phyloP scores from a whole-genome alignment of 1,140 invertebrate genomes.

The Rhyacophila brunnea region DNA sequence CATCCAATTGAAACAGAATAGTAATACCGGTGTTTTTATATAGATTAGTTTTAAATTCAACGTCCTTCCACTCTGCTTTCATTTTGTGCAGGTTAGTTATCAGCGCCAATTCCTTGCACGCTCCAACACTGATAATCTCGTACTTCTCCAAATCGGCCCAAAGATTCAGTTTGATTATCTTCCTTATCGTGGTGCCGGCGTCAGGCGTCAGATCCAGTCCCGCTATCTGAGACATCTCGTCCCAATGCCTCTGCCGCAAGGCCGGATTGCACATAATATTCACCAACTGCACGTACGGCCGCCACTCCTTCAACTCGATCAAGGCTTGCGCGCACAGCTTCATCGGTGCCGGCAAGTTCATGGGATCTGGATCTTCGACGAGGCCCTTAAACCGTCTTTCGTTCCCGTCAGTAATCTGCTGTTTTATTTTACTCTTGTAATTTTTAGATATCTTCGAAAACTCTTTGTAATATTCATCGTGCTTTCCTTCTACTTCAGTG shows the following conservation, averaged over 20 bases:
- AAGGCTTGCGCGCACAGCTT: constrained; percentile 71
- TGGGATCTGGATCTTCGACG: constrained; percentile 74
- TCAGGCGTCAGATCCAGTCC: constrained; percentile 83
- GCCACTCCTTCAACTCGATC: constrained; percentile 76
- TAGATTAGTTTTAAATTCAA: constrained; percentile 67
- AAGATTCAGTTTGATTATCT: constrained; percentile 76
- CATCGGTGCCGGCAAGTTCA: constrained; percentile 74
- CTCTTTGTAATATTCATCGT: constrained; percentile 71
- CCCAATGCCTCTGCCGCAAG: constrained; percentile 85
- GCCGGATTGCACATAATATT: constrained; percentile 86
- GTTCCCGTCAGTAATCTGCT: constrained; percentile 66
- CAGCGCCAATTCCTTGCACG: constrained; percentile 82
- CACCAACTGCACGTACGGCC: constrained; percentile 76
- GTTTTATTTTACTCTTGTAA: constrained; percentile 77
- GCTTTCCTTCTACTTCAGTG: constrained; percentile 67
- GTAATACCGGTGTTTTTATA: constrained; percentile 79
- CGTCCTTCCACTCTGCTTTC: constrained; percentile 80
- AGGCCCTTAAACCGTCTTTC: constrained; percentile 64
- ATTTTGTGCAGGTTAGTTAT: constrained; percentile 80
- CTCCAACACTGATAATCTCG: constrained; percentile 86
- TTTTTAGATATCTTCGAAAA: constrained; percentile 77
- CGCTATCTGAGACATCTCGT: constrained; percentile 82
- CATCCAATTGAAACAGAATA: constrained; percentile 79
- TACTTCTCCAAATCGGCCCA: constrained; percentile 74
- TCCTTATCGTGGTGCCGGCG: constrained; percentile 79